Evolutionary conservation across 2,888 invertebrate genomes (phyloP), one percentile per base, ranked within the genome.

Genomic region (Drosophila mimica): DNA sequence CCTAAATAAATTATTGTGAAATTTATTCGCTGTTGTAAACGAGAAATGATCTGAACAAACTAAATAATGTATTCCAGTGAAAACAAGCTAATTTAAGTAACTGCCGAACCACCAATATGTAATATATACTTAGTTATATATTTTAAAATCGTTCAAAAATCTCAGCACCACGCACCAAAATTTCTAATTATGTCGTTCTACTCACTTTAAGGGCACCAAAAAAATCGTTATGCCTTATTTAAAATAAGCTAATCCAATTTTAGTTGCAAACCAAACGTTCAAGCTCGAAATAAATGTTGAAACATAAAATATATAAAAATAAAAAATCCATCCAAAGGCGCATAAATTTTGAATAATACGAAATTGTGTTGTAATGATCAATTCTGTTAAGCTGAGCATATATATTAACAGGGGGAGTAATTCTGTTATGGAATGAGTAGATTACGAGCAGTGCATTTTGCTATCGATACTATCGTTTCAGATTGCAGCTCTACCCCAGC

Each of bases 1-100:
- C 82, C 72, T 70, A 80, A 85, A 85, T 88, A 85, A 85, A 88
- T 88, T 88, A 85, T 85, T 85, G 76, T 88, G 61, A 77, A 79
- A 74, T 15, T 56, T n/a, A 73, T 65, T 76, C 68, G 71, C 69
- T 38, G 62, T 75, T 71, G 70, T 69, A 56, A 79, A 66, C 31
- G 48, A 64, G 56, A 11, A 36, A 28, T 36, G 52, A 49, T 63
- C 28, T 25, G 31, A 62, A 48, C 34, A 64, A 67, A 67, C 79
- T 76, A 76, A 63, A 54, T 69, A 65, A 62, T 76, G 52, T 76
- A 70, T 76, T 76, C 62, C 68, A 65, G 68, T 30, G 20, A 73
- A 48, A 58, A 53, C 74, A 70, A 63, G 40, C 30, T 74, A 77
- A 54, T 74, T 80, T 83, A 79, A 85, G 80, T 70, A 51, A 86